Evolutionary conservation across 2,888 invertebrate species (phyloP).

Genomic region (Acanthopleura granulata): DNA sequence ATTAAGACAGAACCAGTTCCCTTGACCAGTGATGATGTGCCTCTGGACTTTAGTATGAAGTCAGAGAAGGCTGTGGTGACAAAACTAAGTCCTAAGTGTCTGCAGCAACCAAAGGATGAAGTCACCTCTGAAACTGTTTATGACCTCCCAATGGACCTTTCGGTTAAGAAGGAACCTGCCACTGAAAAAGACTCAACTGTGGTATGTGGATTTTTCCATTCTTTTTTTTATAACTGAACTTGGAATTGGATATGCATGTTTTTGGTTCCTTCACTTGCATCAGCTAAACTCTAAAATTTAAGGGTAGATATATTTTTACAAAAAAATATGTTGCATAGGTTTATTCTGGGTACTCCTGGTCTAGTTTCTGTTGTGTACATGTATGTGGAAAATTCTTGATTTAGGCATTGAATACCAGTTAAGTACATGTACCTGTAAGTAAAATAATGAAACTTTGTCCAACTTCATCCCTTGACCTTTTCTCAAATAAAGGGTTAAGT

Average conservation of each 20-base stretch:
- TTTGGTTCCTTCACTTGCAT: neutral
- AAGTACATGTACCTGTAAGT: no score
- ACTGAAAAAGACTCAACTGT: neutral
- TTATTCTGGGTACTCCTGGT: no score
- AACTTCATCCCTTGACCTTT: no score
- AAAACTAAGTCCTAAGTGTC: constrained; percentile 1
- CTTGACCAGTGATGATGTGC: constrained; percentile 36
- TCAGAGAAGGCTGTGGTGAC: constrained; percentile 19
- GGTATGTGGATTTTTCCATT: neutral
- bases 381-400: no score
- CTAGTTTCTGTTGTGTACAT: no score
- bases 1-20: neutral
- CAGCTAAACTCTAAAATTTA: no score
- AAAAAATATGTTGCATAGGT: no score
- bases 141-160: constrained; percentile 57
- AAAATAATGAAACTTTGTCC: no score
- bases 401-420: no score
- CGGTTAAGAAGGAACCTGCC: constrained; percentile 34
- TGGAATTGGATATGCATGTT: neutral
- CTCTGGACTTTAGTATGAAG: constrained; percentile 62
- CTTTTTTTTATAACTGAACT: no score
- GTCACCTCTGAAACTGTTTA: constrained; percentile 5
- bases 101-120: neutral
- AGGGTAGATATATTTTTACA: no score
- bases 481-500: no score